Evolutionary conservation across 2,113 vertebrate species (phyloP), one percentile per base, ranked within the genome.

Genomic region (Colius striatus): DNA sequence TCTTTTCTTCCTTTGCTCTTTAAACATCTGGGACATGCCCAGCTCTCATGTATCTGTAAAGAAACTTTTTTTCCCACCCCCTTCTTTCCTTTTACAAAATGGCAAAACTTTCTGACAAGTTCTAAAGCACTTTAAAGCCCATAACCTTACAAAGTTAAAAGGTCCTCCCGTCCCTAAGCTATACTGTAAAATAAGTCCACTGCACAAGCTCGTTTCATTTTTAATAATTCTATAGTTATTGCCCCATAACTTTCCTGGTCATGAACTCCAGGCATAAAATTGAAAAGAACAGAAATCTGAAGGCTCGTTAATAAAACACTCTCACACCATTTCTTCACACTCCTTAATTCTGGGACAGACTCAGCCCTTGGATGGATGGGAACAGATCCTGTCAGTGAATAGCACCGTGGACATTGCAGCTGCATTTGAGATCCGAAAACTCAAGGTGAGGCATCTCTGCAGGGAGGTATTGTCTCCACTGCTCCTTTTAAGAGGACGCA

Each of bases 141-240:
- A 34, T 62, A 90, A 84, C 63, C 47, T 87, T 87, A 61, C 20
- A 23, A 62, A 87, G 48, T 47, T 29, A 30, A 29, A 66, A 74
- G 66, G 51, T 94, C 87, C 68, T 70, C 29, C 80, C 22, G 43
- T 80, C 82, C 85, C 78, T 67, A 25, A 61, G 73, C 82, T 67
- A 4, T 2, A 9, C 83, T 48, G 63, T 87, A 80, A 87, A 87
- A 67, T 26, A 87, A 76, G 61, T 34, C 86, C 63, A 36, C 87
- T 62, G 58, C 63, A 90, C 82, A 76, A 87, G 73, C 78, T 72
- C 63, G 10, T 82, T 92, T 90, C 86, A 43, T 76, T 84, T 63
- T 84, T 80, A 87, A 92, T 84, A 84, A 95, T 84, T 71, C 86
- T 53, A 13, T 26, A 51, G 80, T 94, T 94, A 94, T 83, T 94